Percentiles rank a stretch among this genome's conserved stretches.
Evolutionary conservation across 2,113 vertebrate genomes (phyloP).

Genomic region (Halcyon senegalensis): DNA sequence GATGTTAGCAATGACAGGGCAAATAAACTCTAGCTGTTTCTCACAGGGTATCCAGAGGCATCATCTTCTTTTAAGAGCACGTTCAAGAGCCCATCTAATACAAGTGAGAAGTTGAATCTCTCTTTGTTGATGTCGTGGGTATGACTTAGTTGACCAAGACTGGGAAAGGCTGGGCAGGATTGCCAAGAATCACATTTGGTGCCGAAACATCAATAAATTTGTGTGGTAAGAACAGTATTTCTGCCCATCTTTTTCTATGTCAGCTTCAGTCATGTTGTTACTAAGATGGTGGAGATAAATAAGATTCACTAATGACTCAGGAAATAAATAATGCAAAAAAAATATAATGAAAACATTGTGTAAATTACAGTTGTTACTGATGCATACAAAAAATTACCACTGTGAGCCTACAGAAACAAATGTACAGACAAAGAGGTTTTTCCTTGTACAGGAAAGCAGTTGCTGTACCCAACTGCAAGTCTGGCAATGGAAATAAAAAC

Average conservation of each 20-base stretch:
- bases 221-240: background rate
- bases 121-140: background rate
- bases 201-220: slow-evolving; percentile 8
- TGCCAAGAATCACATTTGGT: slow-evolving; percentile 53
- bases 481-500: background rate
- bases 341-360: background rate
- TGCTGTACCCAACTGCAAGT: background rate
- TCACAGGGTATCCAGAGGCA: background rate
- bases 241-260: background rate
- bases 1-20: background rate
- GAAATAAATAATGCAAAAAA: background rate
- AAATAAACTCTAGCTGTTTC: background rate
- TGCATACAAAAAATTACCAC: background rate
- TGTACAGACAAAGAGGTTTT: background rate
- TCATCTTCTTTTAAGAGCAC: background rate
- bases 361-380: background rate
- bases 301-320: background rate
- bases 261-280: background rate
- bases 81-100: background rate
- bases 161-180: background rate
- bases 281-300: background rate
- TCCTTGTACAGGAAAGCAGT: background rate
- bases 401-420: background rate
- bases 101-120: background rate
- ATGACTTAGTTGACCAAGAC: background rate